Percentiles rank a stretch among this genome's conserved stretches.
phyloP scores from a whole-genome alignment of 2,888 invertebrate species.

The Drosophila birchii region DNA sequence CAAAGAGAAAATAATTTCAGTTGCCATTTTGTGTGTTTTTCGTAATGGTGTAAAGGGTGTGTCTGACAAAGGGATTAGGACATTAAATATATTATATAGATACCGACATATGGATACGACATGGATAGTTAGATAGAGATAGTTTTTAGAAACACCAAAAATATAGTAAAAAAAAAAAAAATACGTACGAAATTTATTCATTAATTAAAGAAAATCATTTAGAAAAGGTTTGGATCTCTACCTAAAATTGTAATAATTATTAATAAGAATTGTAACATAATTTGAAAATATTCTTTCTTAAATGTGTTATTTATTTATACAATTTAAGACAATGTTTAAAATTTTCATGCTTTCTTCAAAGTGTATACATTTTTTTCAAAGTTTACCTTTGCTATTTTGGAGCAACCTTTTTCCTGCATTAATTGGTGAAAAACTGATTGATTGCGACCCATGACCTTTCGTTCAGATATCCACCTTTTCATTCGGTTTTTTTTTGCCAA shows the following conservation, averaged over 20 bases:
- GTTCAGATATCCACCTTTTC: neutral
- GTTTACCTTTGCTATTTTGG: neutral
- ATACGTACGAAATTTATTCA: neutral
- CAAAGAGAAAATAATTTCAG: conserved; percentile 13
- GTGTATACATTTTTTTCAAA: neutral
- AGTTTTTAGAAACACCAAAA: neutral
- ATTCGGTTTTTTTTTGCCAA: neutral
- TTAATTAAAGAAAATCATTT: too few relatives aligned
- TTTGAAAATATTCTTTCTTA: neutral
- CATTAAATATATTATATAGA: neutral
- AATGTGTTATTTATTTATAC: neutral
- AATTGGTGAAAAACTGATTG: conserved; percentile 1
- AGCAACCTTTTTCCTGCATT: neutral
- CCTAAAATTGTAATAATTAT: neutral
- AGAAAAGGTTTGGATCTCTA: neutral
- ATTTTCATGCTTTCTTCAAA: neutral
- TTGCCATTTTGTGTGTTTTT: conserved; percentile 3
- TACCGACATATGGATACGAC: neutral
- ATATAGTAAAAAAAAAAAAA: neutral
- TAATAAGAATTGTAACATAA: neutral
- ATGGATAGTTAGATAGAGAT: neutral
- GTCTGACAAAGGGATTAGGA: neutral
- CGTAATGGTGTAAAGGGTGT: conserved; percentile 11
- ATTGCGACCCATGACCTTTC: conserved; percentile 1
- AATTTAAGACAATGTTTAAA: too few relatives aligned